Evolutionary conservation across 2,888 invertebrate genomes (phyloP).

Genomic region (Cryptophagus acutangulus): DNA sequence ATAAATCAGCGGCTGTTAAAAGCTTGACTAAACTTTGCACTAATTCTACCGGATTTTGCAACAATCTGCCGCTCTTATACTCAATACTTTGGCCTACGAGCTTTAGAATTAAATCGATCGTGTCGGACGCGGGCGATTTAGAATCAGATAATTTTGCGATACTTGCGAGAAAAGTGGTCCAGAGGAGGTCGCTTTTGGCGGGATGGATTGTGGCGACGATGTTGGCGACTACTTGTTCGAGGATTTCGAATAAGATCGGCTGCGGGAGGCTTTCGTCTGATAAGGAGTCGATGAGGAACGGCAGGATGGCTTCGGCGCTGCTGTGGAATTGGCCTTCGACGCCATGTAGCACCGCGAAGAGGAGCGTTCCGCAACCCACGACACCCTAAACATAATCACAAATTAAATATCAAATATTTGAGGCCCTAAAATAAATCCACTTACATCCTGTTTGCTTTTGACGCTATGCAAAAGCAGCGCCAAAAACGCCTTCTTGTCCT

Average conservation of each 20-base stretch:
- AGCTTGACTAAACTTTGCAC: slow-evolving; percentile 55
- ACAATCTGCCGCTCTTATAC: slow-evolving; percentile 59
- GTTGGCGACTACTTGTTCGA: slow-evolving; percentile 61
- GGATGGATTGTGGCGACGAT: slow-evolving; percentile 59
- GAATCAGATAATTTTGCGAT: slow-evolving; percentile 33
- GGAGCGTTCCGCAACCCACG: slow-evolving; percentile 75
- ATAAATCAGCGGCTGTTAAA: slow-evolving; percentile 47
- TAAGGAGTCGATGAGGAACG: slow-evolving; percentile 61
- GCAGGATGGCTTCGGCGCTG: slow-evolving; percentile 67
- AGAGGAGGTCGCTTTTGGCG: slow-evolving; percentile 62
- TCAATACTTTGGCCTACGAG: slow-evolving; percentile 59
- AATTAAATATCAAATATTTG: slow-evolving; percentile 3
- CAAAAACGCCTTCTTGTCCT: slow-evolving; percentile 71
- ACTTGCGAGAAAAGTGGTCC: slow-evolving; percentile 53
- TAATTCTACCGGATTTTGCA: slow-evolving; percentile 57
- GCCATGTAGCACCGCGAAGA: slow-evolving; percentile 86
- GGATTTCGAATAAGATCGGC: slow-evolving; percentile 57
- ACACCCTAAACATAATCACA: slow-evolving; percentile 55
- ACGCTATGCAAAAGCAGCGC: slow-evolving; percentile 64
- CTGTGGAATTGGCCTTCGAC: slow-evolving; percentile 82
- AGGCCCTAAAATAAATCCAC: slow-evolving; percentile 29
- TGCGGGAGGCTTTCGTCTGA: slow-evolving; percentile 52
- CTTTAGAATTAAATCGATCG: slow-evolving; percentile 46
- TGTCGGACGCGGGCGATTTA: slow-evolving; percentile 16
- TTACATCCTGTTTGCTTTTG: slow-evolving; percentile 63